Conservation (phyloP, 2,113 vertebrate species). For the Lasiurus borealis region DNA sequence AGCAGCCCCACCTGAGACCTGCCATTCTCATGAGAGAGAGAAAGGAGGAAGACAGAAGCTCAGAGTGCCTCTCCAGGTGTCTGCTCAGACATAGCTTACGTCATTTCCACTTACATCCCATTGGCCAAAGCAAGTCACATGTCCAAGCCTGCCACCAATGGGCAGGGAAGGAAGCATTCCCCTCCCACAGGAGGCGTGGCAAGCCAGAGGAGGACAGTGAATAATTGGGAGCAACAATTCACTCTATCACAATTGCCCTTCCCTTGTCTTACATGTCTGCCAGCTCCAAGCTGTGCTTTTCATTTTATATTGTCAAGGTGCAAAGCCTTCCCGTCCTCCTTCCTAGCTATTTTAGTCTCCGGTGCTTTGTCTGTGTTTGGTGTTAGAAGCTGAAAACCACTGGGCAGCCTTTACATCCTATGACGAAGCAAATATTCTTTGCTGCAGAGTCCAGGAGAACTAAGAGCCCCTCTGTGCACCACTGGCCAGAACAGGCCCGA, state of each 20-base stretch:
- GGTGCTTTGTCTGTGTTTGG: neutral
- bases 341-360: neutral
- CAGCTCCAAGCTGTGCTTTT: neutral
- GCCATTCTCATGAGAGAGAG: neutral
- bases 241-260: neutral
- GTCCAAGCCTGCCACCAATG: neutral
- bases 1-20: neutral
- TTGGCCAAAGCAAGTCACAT: neutral
- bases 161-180: neutral
- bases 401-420: neutral
- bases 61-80: neutral
- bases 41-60: neutral
- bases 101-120: neutral
- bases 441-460: neutral
- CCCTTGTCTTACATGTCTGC: neutral
- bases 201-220: neutral
- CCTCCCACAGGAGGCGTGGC: neutral
- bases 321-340: neutral
- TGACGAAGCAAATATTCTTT: conserved; percentile 24
- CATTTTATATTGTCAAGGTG: neutral
- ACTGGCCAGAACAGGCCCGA: neutral
- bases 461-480: neutral
- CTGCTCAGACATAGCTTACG: neutral
- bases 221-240: neutral
- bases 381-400: neutral